Conservation (phyloP, 2,797 vertebrate species). For the Hybognathus amarus region DNA sequence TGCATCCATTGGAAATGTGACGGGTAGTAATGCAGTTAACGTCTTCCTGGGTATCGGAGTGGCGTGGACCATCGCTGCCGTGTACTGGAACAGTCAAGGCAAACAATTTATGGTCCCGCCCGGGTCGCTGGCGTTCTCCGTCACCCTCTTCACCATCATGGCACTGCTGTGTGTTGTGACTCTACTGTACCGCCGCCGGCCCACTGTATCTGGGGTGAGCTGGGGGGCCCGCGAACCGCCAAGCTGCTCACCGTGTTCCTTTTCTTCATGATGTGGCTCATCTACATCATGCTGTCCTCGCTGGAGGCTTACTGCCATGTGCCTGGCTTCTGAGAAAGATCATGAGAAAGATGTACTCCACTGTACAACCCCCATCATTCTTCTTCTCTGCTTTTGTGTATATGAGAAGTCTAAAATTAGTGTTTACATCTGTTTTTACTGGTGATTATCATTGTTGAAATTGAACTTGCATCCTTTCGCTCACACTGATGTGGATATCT, state of each 20-base stretch:
- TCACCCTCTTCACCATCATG: constrained; percentile 86
- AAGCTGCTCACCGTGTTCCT: constrained; percentile 82
- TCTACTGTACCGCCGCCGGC: constrained; percentile 83
- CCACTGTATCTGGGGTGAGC: constrained; percentile 78
- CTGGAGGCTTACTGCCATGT: constrained; percentile 86
- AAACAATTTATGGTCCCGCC: constrained; percentile 78
- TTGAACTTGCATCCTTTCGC: constrained; percentile 47
- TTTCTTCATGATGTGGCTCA: constrained; percentile 81
- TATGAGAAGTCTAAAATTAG: constrained; percentile 55
- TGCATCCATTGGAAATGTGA: constrained; percentile 88
- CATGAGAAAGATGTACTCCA: constrained; percentile 33
- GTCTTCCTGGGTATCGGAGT: constrained; percentile 88
- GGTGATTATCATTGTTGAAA: constrained; percentile 53
- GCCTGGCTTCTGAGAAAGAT: constrained; percentile 77
- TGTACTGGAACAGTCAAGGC: constrained; percentile 82
- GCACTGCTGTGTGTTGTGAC: constrained; percentile 75
- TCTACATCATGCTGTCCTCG: constrained; percentile 85
- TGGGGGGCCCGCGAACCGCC: constrained; percentile 83
- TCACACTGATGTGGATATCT: constrained; percentile 35
- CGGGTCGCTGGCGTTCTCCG: constrained; percentile 85
- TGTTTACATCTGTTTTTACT: constrained; percentile 59
- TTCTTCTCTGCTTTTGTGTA: constrained; percentile 52
- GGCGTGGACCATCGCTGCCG: constrained; percentile 86
- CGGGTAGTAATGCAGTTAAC: constrained; percentile 87
- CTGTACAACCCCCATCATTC: constrained; percentile 50